Base-by-base conservation (phyloP, 2,113 vertebrate genomes). In the Calyptomena viridis region DNA sequence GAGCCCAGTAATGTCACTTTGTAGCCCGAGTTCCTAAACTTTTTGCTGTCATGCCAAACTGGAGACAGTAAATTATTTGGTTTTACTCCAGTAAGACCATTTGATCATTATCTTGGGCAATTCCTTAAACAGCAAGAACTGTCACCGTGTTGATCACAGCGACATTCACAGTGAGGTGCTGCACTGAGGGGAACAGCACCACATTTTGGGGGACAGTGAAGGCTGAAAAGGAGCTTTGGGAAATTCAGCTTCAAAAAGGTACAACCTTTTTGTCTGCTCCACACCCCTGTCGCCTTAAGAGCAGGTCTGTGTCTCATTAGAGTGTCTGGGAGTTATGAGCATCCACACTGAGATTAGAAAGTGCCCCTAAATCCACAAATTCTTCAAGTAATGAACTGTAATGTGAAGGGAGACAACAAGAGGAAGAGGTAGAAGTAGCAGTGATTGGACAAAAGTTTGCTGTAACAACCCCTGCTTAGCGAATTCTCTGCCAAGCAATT, bases 401-500 rank as follows among this genome's bases (percentile, higher is more conserved):
- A 68, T 1, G 0, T 75, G 55, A 66, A 72, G 68, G 25, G 31
- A 33, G 21, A 20, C 42, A 52, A 74, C 56, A 82, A 88, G 84
- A 74, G 42, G 33, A 69, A 90, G 39, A 84, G 10, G 39, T 1
- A 44, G 28, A 85, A 56, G 22, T 24, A 42, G 11, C n/a, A 92
- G 33, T 0, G 4, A 87, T 35, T 88, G 44, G 63, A 76, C 64
- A 59, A n/a, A 92, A 95, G 87, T 58, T 33, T 58, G 12, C 64
- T 17, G 12, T 60, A 89, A 93, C 66, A 90, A 73, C 23, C 44
- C 44, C 47, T 73, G 53, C 89, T 91, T 67, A 40, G 47, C 31
- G 69, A 93, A 81, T 63, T 62, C 49, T 60, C 66, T 75, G 44
- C 52, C 76, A 71, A 89, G 42, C 52, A 92, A 75, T 75, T 94